These are phyloP conservation scores for Noctuana brunneofusca DNA, from an alignment of 2,888 invertebrate species.

Conservation along the genomic window DNA sequence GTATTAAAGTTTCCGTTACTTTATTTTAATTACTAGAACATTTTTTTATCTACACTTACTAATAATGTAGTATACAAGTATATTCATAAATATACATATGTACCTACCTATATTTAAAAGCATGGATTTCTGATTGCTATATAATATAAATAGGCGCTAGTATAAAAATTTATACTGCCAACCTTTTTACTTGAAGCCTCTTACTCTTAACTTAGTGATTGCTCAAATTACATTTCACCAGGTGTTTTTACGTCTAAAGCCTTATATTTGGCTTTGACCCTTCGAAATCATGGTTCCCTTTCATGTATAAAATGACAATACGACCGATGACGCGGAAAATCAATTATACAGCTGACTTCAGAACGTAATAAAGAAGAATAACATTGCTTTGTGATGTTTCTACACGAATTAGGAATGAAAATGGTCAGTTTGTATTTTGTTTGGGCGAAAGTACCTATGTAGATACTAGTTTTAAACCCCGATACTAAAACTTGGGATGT, in stretches of 20 bases:
- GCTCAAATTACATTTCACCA: neutral
- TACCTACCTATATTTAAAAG: no score
- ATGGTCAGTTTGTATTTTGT: neutral
- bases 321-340: constrained; percentile 60
- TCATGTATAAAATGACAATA: constrained; percentile 57
- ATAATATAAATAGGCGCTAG: no score
- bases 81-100: no score
- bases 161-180: no score
- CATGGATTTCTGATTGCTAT: no score
- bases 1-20: no score
- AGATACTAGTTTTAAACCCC: no score
- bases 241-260: constrained; percentile 7
- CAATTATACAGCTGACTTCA: constrained; percentile 62
- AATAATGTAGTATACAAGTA: no score
- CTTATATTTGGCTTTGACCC: constrained; percentile 13
- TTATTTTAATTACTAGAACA: no score
- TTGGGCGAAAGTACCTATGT: no score
- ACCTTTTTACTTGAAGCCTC: neutral
- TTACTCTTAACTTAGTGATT: neutral
- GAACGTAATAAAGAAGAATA: constrained; percentile 52
- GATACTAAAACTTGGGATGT: no score
- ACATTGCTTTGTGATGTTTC: constrained; percentile 54
- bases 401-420: constrained; percentile 43
- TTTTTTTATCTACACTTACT: no score
- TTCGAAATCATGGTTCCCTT: constrained; percentile 46